Percentiles rank a stretch among this genome's conserved stretches.
Conservation (phyloP, 1,140 invertebrate genomes). For the Steinernema feltiae region DNA sequence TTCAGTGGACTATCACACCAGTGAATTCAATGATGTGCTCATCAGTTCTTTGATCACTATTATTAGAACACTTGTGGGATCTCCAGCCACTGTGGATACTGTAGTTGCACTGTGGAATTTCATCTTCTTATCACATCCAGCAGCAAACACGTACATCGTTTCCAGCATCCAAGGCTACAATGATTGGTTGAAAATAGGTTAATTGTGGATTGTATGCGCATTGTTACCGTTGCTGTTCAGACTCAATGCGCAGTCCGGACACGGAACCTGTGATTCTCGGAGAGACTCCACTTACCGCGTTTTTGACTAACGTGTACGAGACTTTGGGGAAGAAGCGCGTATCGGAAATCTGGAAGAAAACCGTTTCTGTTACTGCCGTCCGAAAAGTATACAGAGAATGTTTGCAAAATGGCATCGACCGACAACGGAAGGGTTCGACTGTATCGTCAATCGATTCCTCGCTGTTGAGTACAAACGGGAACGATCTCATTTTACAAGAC, state of each 20-base stretch:
- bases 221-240: not conserved
- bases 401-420: not conserved
- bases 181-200: conserved; percentile 21
- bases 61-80: conserved; percentile 15
- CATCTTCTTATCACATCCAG: conserved; percentile 29
- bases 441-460: not conserved
- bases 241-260: not conserved
- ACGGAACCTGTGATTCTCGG: not conserved
- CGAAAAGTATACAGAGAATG: not conserved
- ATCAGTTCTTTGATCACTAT: conserved; percentile 12
- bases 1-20: conserved; percentile 3
- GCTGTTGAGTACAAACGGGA: not conserved
- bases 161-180: conserved; percentile 23
- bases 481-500: not conserved
- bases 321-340: conserved; percentile 14
- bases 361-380: not conserved
- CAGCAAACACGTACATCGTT: conserved; percentile 28
- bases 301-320: conserved; percentile 18
- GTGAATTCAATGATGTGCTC: conserved; percentile 6
- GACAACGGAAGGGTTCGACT: not conserved
- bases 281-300: not conserved
- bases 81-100: conserved; percentile 17
- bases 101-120: conserved; percentile 28
- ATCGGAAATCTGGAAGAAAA: conserved; percentile 1
- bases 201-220: not conserved